phyloP scores from a whole-genome alignment of 1,140 invertebrate species.

The Drosophila melanica region DNA sequence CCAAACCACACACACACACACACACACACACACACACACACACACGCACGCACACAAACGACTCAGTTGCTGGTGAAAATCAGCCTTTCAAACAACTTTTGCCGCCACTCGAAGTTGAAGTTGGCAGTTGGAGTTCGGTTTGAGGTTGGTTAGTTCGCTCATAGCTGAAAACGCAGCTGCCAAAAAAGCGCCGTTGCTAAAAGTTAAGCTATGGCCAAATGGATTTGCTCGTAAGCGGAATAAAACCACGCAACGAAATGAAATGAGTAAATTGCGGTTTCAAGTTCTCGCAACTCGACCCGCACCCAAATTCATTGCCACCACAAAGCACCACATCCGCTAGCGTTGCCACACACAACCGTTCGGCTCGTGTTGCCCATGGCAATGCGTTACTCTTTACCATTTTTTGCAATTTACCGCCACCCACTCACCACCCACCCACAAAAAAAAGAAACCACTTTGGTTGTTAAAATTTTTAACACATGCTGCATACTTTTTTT shows the following conservation, averaged over 20 bases:
- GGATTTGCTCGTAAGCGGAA: slow-evolving; percentile 75
- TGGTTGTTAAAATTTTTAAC: slow-evolving; percentile 58
- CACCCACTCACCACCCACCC: not conserved
- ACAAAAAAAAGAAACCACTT: slow-evolving; percentile 36
- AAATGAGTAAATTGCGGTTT: slow-evolving; percentile 82
- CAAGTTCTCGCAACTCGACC: slow-evolving; percentile 62
- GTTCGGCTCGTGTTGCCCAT: slow-evolving; percentile 25
- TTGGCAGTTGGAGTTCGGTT: slow-evolving; percentile 38
- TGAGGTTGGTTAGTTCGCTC: slow-evolving; percentile 37
- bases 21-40: slow-evolving; percentile 35
- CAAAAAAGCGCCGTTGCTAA: slow-evolving; percentile 38
- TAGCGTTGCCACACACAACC: slow-evolving; percentile 6
- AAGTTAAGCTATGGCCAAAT: slow-evolving; percentile 69
- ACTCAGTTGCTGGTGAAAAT: slow-evolving; percentile 28
- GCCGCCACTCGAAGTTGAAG: slow-evolving; percentile 67
- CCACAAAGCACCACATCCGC: slow-evolving; percentile 14
- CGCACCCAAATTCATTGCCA: not conserved
- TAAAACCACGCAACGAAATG: slow-evolving; percentile 79
- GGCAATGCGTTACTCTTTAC: slow-evolving; percentile 45
- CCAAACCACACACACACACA: slow-evolving; percentile 27
- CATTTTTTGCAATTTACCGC: slow-evolving; percentile 51
- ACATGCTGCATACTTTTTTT: slow-evolving; percentile 55
- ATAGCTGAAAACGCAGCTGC: slow-evolving; percentile 53
- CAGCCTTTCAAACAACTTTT: slow-evolving; percentile 63
- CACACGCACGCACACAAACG: slow-evolving; percentile 26